A percentile compares a stretch with the other conserved stretches of the same genome.
Conservation (phyloP, 30 jellyfish, hydroid and myxozoan genomes). For the Aurelia aurita complex sp. Pacific region DNA sequence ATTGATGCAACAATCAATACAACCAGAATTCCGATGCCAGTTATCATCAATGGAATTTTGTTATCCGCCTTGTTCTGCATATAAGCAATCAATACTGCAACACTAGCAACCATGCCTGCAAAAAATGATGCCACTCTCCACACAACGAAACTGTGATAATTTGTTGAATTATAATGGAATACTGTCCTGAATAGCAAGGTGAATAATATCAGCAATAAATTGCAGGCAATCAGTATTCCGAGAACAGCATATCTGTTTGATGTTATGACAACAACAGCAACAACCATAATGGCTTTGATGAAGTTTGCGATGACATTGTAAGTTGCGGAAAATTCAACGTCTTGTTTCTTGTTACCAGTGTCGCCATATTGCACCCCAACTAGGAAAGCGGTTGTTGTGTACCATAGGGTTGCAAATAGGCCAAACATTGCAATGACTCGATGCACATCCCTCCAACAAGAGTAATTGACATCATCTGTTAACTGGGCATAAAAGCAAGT, state of each 20-base stretch:
- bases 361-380: conserved; percentile 80
- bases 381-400: conserved; percentile 74
- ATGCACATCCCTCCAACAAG: conserved; percentile 87
- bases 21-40: conserved; percentile 61
- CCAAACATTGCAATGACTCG: conserved; percentile 76
- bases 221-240: conserved; percentile 49
- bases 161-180: conserved; percentile 68
- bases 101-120: conserved; percentile 48
- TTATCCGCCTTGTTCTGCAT: conserved; percentile 39
- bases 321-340: conserved; percentile 87
- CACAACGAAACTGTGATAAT: conserved; percentile 65
- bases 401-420: conserved; percentile 82
- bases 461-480: conserved; percentile 46
- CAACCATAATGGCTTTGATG: conserved; percentile 72
- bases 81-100: conserved; percentile 68
- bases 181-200: conserved; percentile 62
- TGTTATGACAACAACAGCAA: conserved; percentile 79
- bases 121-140: conserved; percentile 92
- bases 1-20: conserved; percentile 41
- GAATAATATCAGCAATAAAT: conserved; percentile 34
- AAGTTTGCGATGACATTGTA: conserved; percentile 76
- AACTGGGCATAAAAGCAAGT: conserved; percentile 73
- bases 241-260: conserved; percentile 49
- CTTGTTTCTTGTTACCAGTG: conserved; percentile 73
- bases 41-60: conserved; percentile 71